Percentiles rank a stretch among this genome's conserved stretches.
These are phyloP conservation scores for Pyrocephalus nanus DNA, from an alignment of 2,797 vertebrate genomes.

Conservation along the genomic window DNA sequence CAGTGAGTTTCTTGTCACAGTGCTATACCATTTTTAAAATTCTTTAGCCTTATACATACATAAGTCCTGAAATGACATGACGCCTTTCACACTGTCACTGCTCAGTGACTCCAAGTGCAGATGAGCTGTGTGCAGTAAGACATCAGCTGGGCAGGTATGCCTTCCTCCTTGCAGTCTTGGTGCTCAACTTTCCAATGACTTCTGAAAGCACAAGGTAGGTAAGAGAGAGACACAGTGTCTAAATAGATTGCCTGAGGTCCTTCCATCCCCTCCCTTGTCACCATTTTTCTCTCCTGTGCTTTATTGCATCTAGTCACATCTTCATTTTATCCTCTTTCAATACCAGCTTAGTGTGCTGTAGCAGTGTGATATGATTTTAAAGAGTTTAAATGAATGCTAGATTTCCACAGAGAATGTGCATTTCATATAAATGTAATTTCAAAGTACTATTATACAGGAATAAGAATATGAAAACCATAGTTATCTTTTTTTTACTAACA, in stretches of 20 bases:
- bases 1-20: background rate
- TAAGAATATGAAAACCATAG: background rate
- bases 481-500: background rate
- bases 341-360: background rate
- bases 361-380: background rate
- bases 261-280: background rate
- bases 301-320: background rate
- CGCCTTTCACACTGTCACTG: background rate
- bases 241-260: background rate
- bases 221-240: background rate
- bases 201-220: background rate
- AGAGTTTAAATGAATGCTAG: background rate
- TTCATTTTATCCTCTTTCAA: background rate
- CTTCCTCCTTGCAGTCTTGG: background rate
- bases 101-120: background rate
- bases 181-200: background rate
- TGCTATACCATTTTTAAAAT: rapidly evolving
- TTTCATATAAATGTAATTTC: background rate
- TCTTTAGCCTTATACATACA: background rate
- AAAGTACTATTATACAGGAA: background rate
- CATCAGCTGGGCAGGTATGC: background rate
- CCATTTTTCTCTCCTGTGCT: background rate
- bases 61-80: background rate
- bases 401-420: background rate
- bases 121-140: background rate